Evolutionary conservation across 2,888 invertebrate species (phyloP).

Genomic region (Calephelis perditalis): DNA sequence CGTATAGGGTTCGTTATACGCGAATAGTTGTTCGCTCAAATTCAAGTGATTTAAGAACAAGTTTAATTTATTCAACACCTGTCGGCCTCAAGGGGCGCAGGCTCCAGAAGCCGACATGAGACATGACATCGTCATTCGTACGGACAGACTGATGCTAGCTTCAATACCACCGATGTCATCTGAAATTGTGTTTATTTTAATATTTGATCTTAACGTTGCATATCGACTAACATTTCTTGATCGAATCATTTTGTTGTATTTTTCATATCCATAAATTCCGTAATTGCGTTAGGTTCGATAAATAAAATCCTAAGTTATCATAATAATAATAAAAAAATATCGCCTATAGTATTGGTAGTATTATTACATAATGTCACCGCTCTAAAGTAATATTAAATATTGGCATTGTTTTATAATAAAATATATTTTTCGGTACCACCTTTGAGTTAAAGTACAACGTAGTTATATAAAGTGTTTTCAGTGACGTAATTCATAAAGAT

Average conservation of each 20-base stretch:
- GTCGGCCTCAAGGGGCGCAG: slow-evolving; percentile 10
- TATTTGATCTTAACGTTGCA: slow-evolving; percentile 73
- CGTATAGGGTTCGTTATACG: slow-evolving; percentile 46
- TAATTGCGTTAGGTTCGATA: slow-evolving; percentile 56
- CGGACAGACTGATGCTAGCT: slow-evolving; percentile 57
- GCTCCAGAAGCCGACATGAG: slow-evolving; percentile 31
- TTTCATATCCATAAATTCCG: slow-evolving; percentile 64
- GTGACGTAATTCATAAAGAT: slow-evolving; percentile 64
- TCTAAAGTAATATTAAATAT: slow-evolving; percentile 56
- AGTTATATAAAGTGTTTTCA: slow-evolving; percentile 67
- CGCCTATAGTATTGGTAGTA: slow-evolving; percentile 63
- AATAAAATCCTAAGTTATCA: slow-evolving; percentile 56
- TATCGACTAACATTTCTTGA: slow-evolving; percentile 75
- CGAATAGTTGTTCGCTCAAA: slow-evolving; percentile 22
- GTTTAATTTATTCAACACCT: slow-evolving; percentile 16
- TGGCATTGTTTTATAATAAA: slow-evolving; percentile 64
- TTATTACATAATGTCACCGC: slow-evolving; percentile 46
- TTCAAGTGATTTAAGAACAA: slow-evolving; percentile 18
- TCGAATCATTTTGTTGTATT: slow-evolving; percentile 66
- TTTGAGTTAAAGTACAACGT: slow-evolving; percentile 77
- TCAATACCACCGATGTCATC: slow-evolving; percentile 72
- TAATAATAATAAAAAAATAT: slow-evolving; percentile 48
- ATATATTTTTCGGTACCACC: slow-evolving; percentile 74
- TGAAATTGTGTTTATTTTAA: slow-evolving; percentile 52
- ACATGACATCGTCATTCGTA: slow-evolving; percentile 46